Evolutionary conservation across 2,113 vertebrate species (phyloP), one percentile per base, ranked within the genome.

Genomic region (Cygnus atratus): DNA sequence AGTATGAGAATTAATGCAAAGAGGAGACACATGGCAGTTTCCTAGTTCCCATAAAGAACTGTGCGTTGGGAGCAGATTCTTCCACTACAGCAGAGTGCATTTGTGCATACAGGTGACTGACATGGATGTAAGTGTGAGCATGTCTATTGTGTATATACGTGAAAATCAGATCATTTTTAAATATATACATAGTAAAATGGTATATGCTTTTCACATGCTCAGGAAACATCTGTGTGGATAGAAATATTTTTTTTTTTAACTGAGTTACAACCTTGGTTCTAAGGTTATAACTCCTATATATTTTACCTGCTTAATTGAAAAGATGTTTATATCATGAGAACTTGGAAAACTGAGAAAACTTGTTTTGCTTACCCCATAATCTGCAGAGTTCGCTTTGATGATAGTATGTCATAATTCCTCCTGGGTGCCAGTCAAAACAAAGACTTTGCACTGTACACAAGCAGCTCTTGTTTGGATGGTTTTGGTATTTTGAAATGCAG

Each of bases 351-450:
- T 35, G 71, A 93, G 88, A 92, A 22, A 91, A 90, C 89, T 83
- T 8, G 59, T 95, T 96, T 88, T 88, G 75, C 89, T 95, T 74
- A 83, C 75, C 65, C 74, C 43, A 37, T 87, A 88, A 77, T 93
- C 71, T 86, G 41, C 74, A 92, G 70, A 58, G 77, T 88, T 96
- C 84, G 54, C 91, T 96, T 95, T 96, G 96, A 95, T 95, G 96
- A 84, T 85, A 87, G 66, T 57, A 33, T 96, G 95, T 93, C 93
- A 96, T 93, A 93, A 93, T 82, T 93, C 61, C 67, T 80, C 55
- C 71, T 77, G 65, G 48, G 62, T 94, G 96, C 90, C 92, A 96
- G 77, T 90, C 94, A 96, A 96, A 97, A 96, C 95, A 97, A 93
- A 94, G 91, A 71, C 91, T 91, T 95, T 95, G 89, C 84, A 88